Evolutionary conservation across 2,797 vertebrate species (phyloP).

Genomic region (Tinamus major): DNA sequence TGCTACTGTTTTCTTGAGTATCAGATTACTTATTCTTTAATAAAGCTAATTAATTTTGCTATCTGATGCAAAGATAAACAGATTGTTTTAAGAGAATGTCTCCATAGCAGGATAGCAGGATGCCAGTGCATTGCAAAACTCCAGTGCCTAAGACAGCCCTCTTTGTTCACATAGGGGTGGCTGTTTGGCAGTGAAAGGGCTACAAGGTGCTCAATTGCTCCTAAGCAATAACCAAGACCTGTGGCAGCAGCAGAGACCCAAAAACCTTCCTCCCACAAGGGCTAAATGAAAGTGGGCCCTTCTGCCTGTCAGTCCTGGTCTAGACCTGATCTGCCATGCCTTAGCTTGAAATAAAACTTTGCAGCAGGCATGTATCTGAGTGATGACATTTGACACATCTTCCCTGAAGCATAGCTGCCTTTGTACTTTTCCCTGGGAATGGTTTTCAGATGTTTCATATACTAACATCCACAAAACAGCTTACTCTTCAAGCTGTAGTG

Average conservation of each 20-base stretch:
- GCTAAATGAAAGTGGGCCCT: not conserved
- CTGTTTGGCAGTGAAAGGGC: no score
- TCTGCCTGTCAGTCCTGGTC: not conserved
- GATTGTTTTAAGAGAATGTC: not conserved
- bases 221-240: not conserved
- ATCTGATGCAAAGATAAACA: conserved; percentile 38
- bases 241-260: not conserved
- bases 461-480: not conserved
- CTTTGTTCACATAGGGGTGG: not conserved
- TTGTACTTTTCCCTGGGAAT: not conserved
- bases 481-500: not conserved
- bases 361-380: accelerated
- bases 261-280: not conserved
- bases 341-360: not conserved
- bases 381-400: accelerated
- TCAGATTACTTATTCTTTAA: conserved; percentile 34
- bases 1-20: conserved; percentile 39
- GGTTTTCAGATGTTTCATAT: not conserved
- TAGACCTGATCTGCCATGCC: not conserved
- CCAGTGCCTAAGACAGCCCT: not conserved
- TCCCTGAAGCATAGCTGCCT: not conserved
- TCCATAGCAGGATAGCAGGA: not conserved
- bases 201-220: not conserved
- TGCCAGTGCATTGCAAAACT: not conserved
- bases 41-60: conserved; percentile 56